Conservation (phyloP, 2,113 vertebrate species). For the Psittacus erithacus region DNA sequence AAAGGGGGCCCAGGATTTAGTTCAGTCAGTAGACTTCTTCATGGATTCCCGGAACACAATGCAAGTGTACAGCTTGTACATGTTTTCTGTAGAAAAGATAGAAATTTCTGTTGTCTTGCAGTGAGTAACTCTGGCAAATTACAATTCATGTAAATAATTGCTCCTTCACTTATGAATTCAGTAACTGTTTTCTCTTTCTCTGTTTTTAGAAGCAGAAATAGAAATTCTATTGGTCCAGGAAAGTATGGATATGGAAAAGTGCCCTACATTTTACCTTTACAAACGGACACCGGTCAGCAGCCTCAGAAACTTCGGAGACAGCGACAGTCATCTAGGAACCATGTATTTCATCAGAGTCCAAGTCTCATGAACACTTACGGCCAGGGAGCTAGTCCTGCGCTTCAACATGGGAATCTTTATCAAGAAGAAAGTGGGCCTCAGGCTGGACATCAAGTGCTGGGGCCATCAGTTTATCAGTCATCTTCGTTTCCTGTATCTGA, state of each 20-base stretch:
- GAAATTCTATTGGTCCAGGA: constrained; percentile 82
- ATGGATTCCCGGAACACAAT: not conserved
- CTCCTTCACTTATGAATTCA: not conserved
- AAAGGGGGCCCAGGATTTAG: not conserved
- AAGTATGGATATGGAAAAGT: constrained; percentile 91
- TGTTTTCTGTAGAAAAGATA: not conserved
- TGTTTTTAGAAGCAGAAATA: constrained; percentile 77
- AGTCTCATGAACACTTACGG: constrained; percentile 11
- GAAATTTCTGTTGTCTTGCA: not conserved
- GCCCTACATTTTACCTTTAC: constrained; percentile 82
- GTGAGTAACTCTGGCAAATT: not conserved
- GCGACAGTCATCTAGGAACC: constrained; percentile 64
- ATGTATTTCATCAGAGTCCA: not conserved
- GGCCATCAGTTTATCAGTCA: constrained; percentile 79
- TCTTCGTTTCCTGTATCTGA: constrained; percentile 55
- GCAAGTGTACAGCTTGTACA: not conserved
- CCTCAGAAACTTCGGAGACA: constrained; percentile 71
- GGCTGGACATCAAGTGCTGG: constrained; percentile 58
- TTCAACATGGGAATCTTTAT: constrained; percentile 55
- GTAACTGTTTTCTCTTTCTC: not conserved
- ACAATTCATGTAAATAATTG: not conserved
- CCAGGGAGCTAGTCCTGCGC: not conserved
- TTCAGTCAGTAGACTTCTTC: not conserved
- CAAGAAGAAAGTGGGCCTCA: constrained; percentile 51
- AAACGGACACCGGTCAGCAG: constrained; percentile 75